Evolutionary conservation across 2,888 invertebrate species (phyloP).

Genomic region (Apeira syringaria): DNA sequence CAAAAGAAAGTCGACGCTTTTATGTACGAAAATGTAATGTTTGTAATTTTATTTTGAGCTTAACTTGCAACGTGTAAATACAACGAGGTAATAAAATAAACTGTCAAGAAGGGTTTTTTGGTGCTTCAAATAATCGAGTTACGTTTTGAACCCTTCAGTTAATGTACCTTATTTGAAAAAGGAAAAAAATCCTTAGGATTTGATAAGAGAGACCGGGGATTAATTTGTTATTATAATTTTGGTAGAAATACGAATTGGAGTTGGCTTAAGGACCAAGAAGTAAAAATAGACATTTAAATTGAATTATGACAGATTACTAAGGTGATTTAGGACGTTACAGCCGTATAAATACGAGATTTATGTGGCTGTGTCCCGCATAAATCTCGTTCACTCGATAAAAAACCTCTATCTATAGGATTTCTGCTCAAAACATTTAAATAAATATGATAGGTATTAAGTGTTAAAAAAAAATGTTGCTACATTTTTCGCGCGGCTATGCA

Average conservation of each 20-base stretch:
- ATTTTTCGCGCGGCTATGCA: constrained; percentile 4
- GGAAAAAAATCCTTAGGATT: constrained; percentile 25
- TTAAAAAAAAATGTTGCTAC: background rate
- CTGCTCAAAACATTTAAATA: no score
- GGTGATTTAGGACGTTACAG: no score
- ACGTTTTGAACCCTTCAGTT: constrained; percentile 48
- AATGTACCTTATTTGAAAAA: constrained; percentile 27
- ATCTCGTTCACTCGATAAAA: no score
- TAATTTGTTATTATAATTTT: constrained; percentile 30
- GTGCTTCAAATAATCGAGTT: constrained; percentile 48
- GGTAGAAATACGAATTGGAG: constrained; percentile 20
- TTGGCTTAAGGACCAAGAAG: constrained; percentile 7
- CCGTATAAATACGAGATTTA: no score
- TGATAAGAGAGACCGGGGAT: constrained; percentile 21
- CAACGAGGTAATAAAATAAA: constrained; percentile 42
- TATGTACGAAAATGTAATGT: no score
- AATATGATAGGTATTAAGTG: no score
- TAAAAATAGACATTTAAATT: constrained; percentile 14
- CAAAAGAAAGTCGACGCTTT: no score
- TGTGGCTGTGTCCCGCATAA: no score
- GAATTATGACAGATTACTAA: constrained; percentile 14
- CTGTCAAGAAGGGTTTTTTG: constrained; percentile 51
- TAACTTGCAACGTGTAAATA: constrained; percentile 23
- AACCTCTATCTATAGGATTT: no score
- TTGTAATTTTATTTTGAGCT: no score